phyloP scores from a whole-genome alignment of 2,888 invertebrate species.

The Agonopterix alstromeriana region DNA sequence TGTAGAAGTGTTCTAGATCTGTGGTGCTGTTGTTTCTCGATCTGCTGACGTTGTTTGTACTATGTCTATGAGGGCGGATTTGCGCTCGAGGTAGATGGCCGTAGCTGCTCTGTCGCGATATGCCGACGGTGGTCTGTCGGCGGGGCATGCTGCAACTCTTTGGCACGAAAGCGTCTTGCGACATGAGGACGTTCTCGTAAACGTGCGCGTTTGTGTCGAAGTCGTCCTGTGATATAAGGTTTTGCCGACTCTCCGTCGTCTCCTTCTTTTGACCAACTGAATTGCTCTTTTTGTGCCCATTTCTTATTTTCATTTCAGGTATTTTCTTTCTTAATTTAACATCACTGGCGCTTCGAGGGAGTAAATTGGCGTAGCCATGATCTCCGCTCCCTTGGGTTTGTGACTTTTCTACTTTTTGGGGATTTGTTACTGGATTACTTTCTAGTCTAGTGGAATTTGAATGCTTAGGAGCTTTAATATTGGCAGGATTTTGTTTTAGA shows the following conservation, averaged over 20 bases:
- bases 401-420: slow-evolving; percentile 36
- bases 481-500: slow-evolving; percentile 39
- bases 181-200: slow-evolving; percentile 59
- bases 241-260: slow-evolving; percentile 67
- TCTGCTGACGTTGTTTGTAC: slow-evolving; percentile 46
- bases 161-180: slow-evolving; percentile 50
- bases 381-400: slow-evolving; percentile 31
- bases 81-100: slow-evolving; percentile 56
- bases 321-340: slow-evolving; percentile 53
- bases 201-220: slow-evolving; percentile 50
- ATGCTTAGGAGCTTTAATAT: slow-evolving; percentile 40
- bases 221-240: slow-evolving; percentile 61
- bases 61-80: slow-evolving; percentile 49
- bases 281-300: slow-evolving; percentile 63
- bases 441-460: slow-evolving; percentile 39
- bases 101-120: slow-evolving; percentile 59
- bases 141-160: slow-evolving; percentile 70
- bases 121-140: slow-evolving; percentile 44
- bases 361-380: slow-evolving; percentile 60
- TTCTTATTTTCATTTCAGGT: slow-evolving; percentile 41
- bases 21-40: slow-evolving; percentile 42
- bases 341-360: slow-evolving; percentile 65
- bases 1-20: slow-evolving; percentile 59
- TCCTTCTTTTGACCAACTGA: slow-evolving; percentile 64
- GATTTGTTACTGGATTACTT: slow-evolving; percentile 26